Evolutionary conservation across 2,888 invertebrate species (phyloP).

Genomic region (Drosophila helvetica): DNA sequence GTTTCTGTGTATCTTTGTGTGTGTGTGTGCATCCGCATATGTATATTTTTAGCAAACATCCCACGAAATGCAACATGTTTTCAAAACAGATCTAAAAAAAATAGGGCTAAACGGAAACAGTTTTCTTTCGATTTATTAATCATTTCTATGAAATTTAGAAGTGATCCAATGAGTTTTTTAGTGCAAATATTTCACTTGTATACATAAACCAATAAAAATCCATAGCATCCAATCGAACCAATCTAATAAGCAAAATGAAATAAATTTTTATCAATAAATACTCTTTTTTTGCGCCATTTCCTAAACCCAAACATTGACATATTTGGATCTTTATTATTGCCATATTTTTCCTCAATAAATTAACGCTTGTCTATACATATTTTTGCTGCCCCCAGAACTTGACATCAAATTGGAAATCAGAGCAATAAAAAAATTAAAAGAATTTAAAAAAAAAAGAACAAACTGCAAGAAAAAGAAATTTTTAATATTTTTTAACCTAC

Average conservation of each 20-base stretch:
- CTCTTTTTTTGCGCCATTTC: too few relatives aligned
- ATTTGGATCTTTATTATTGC: too few relatives aligned
- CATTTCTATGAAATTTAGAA: too few relatives aligned
- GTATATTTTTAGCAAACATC: conserved; percentile 59
- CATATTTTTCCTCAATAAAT: not conserved
- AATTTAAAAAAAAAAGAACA: not conserved
- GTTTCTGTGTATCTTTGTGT: conserved; percentile 1
- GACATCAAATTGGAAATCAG: conserved; percentile 36
- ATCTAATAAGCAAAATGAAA: too few relatives aligned
- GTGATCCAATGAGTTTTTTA: not conserved
- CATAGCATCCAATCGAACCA: too few relatives aligned
- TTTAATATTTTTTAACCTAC: too few relatives aligned
- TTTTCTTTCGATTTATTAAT: not conserved
- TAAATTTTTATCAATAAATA: too few relatives aligned
- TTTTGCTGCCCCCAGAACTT: conserved; percentile 31
- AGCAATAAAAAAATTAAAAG: conserved; percentile 6
- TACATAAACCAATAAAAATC: not conserved
- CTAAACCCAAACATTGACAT: too few relatives aligned
- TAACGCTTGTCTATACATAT: not conserved
- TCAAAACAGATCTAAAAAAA: not conserved
- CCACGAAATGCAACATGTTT: conserved; percentile 31
- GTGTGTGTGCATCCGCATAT: conserved; percentile 48
- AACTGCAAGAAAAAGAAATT: not conserved
- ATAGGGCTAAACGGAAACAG: not conserved
- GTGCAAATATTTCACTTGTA: too few relatives aligned